Percentiles rank a stretch among this genome's conserved stretches.
Evolutionary conservation across 2,888 invertebrate genomes (phyloP).

Genomic region (Ectemnius cavifrons): DNA sequence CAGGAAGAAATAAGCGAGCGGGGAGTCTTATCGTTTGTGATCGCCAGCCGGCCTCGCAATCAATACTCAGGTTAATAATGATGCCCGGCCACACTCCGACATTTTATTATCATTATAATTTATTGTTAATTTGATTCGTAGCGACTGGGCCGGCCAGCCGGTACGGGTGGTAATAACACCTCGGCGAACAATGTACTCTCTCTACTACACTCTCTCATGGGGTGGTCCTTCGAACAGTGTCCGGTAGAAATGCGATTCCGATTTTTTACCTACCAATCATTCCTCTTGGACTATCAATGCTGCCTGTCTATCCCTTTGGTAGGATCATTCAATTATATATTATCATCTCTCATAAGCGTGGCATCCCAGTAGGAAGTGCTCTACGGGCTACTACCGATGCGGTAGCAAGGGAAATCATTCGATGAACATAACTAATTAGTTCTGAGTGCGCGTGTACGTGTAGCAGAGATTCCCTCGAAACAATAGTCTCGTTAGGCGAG

Average conservation of each 20-base stretch:
- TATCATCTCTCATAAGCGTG: not conserved
- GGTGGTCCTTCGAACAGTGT: not conserved
- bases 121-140: conserved; percentile 65
- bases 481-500: not conserved
- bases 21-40: conserved; percentile 59
- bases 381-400: not conserved
- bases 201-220: not conserved
- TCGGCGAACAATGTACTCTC: conserved; percentile 58
- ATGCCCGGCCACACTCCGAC: conserved; percentile 62
- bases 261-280: conserved; percentile 21
- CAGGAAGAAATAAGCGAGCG: conserved; percentile 58
- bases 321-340: not conserved
- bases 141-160: conserved; percentile 41
- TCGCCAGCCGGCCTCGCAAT: conserved; percentile 58
- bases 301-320: not conserved
- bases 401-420: not conserved
- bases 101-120: conserved; percentile 71
- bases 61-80: conserved; percentile 71
- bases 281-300: not conserved
- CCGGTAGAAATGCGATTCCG: conserved; percentile 15
- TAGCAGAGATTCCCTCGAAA: conserved; percentile 4
- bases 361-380: not conserved
- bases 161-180: conserved; percentile 60
- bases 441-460: not conserved
- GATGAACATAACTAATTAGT: not conserved